Conservation (phyloP, 2,888 invertebrate genomes). For the Coecobrya sp. region DNA sequence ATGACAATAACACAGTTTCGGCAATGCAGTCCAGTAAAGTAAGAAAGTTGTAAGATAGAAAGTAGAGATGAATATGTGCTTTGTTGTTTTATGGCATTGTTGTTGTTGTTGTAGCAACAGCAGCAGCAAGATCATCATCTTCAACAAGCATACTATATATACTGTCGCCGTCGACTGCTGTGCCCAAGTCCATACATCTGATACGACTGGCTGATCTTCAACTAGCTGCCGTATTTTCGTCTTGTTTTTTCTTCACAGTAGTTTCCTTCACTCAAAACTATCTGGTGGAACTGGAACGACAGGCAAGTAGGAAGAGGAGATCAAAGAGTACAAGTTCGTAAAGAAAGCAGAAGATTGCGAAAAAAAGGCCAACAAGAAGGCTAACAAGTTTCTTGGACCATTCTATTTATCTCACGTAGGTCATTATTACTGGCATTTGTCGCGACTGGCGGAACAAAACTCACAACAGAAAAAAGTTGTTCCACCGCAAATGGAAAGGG, state of each 20-base stretch:
- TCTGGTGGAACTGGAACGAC: conserved; percentile 32
- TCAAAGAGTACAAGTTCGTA: neutral
- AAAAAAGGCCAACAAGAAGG: conserved; percentile 15
- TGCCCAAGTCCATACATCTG: conserved; percentile 42
- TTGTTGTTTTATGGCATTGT: conserved; percentile 8
- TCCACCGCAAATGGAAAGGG: neutral
- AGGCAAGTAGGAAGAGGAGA: neutral
- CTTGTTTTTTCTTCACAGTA: neutral
- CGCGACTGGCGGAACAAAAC: conserved; percentile 32
- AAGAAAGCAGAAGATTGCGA: neutral
- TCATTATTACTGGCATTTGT: conserved; percentile 56
- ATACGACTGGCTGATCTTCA: conserved; percentile 41
- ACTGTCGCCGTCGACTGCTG: conserved; percentile 31
- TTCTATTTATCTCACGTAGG: conserved; percentile 61
- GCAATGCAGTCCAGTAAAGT: neutral
- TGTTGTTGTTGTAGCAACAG: neutral
- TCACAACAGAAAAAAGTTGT: neutral
- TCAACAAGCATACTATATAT: neutral
- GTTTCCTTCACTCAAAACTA: conserved; percentile 39
- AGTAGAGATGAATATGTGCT: neutral
- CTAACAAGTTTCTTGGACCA: neutral
- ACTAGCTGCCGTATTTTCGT: neutral
- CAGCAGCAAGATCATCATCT: conserved; percentile 14
- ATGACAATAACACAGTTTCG: conserved; percentile 10
- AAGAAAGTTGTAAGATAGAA: neutral